Evolutionary conservation across 1,140 invertebrate genomes (phyloP).

Genomic region (Penaeus chinensis): DNA sequence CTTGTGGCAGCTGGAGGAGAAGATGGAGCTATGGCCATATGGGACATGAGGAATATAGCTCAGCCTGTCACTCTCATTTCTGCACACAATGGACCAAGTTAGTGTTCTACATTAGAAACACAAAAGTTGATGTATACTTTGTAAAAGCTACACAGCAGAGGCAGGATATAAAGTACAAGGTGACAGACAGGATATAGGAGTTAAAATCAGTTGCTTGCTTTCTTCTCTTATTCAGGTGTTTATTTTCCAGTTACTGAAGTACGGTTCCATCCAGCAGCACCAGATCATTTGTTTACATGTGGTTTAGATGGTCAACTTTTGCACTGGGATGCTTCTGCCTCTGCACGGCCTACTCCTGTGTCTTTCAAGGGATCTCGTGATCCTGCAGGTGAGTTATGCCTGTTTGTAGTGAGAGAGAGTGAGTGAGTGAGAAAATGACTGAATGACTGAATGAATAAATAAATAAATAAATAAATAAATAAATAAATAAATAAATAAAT

Average conservation of each 20-base stretch:
- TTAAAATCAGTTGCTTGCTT: background rate
- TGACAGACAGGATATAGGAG: no score
- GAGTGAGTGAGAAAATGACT: no score
- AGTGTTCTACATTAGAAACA: conserved; percentile 30
- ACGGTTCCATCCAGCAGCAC: conserved; percentile 83
- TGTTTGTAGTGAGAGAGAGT: no score
- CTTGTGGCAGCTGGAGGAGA: conserved; percentile 85
- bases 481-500: no score
- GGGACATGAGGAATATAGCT: conserved; percentile 85
- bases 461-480: no score
- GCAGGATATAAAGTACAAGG: background rate
- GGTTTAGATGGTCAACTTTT: conserved; percentile 84
- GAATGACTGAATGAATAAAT: no score
- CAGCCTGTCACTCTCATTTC: conserved; percentile 83
- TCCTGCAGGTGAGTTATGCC: background rate
- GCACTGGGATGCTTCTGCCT: conserved; percentile 76
- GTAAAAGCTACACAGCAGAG: background rate
- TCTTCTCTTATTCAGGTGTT: conserved; percentile 3
- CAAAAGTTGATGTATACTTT: background rate
- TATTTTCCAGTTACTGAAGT: conserved; percentile 78
- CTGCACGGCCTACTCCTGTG: conserved; percentile 26
- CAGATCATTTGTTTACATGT: conserved; percentile 84
- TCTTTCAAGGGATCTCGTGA: conserved; percentile 33
- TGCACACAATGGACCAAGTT: conserved; percentile 79
- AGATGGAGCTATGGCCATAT: conserved; percentile 84